A percentile compares a stretch with the other conserved stretches of the same genome.
Evolutionary conservation across 2,888 invertebrate genomes (phyloP).

Genomic region (Molanna angustata): DNA sequence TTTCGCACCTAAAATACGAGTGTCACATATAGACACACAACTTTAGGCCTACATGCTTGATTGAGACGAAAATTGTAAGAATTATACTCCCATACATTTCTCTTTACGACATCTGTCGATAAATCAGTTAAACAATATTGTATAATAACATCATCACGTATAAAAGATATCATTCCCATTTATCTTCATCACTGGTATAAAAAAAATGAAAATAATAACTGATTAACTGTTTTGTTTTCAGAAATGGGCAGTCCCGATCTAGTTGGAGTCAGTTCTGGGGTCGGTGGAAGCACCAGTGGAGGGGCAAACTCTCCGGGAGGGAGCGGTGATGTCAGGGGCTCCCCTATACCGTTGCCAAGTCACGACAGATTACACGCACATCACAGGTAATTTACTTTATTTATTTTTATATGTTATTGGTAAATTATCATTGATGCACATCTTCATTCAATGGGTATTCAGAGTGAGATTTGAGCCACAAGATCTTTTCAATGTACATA

Average conservation of each 20-base stretch:
- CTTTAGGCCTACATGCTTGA: too few relatives aligned
- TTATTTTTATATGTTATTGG: neutral
- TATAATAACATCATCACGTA: too few relatives aligned
- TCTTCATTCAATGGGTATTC: neutral
- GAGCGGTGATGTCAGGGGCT: constrained; percentile 56
- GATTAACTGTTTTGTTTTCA: constrained; percentile 3
- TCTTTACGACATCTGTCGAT: too few relatives aligned
- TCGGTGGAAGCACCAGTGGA: constrained; percentile 3
- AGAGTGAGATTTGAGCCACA: neutral
- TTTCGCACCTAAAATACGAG: too few relatives aligned
- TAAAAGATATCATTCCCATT: too few relatives aligned
- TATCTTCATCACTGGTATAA: too few relatives aligned
- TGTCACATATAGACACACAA: too few relatives aligned
- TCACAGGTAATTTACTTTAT: constrained; percentile 22
- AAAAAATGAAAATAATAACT: neutral
- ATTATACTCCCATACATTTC: too few relatives aligned
- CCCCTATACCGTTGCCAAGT: constrained; percentile 41
- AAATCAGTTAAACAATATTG: too few relatives aligned
- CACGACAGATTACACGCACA: constrained; percentile 49
- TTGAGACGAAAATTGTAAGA: too few relatives aligned
- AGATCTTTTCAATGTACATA: neutral
- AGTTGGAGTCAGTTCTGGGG: constrained; percentile 33
- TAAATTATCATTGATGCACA: neutral
- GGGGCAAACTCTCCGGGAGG: constrained; percentile 54
- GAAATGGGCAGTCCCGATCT: constrained; percentile 30